phyloP scores from a whole-genome alignment of 2,797 vertebrate species.

The Neostethus bicornis region DNA sequence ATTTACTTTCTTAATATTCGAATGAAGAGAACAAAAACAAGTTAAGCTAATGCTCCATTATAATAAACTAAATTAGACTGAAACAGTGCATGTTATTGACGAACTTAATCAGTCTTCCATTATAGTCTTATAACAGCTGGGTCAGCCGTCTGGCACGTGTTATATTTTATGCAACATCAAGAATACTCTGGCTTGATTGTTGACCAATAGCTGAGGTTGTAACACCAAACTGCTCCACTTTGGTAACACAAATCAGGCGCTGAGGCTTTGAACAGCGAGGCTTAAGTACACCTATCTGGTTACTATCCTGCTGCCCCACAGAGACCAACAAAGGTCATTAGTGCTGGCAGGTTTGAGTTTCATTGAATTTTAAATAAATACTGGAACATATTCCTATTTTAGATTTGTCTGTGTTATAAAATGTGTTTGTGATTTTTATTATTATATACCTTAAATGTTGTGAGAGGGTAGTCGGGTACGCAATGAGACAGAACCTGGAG shows the following conservation, averaged over 20 bases:
- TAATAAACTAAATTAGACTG: not conserved
- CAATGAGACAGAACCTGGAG: not conserved
- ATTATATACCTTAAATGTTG: not conserved
- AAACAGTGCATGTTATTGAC: not conserved
- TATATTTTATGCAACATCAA: conserved; percentile 33
- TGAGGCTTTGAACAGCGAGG: conserved; percentile 54
- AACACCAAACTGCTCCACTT: conserved; percentile 26
- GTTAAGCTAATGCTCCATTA: not conserved
- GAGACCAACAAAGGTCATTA: conserved; percentile 52
- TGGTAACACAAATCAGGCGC: conserved; percentile 59
- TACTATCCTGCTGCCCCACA: conserved; percentile 57
- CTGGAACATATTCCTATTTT: conserved; percentile 7
- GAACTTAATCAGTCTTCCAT: not conserved
- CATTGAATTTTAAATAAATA: conserved; percentile 41
- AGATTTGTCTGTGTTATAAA: not conserved
- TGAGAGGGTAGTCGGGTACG: not conserved
- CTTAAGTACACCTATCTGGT: conserved; percentile 74
- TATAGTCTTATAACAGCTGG: conserved; percentile 11
- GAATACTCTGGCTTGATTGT: conserved; percentile 69
- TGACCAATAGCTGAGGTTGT: conserved; percentile 42
- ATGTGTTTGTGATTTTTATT: not conserved
- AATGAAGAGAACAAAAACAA: not conserved
- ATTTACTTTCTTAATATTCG: not conserved
- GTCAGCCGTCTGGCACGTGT: conserved; percentile 51
- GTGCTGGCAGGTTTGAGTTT: conserved; percentile 36